Conservation (phyloP, 2,888 invertebrate species). For the Odontothrips loti region DNA sequence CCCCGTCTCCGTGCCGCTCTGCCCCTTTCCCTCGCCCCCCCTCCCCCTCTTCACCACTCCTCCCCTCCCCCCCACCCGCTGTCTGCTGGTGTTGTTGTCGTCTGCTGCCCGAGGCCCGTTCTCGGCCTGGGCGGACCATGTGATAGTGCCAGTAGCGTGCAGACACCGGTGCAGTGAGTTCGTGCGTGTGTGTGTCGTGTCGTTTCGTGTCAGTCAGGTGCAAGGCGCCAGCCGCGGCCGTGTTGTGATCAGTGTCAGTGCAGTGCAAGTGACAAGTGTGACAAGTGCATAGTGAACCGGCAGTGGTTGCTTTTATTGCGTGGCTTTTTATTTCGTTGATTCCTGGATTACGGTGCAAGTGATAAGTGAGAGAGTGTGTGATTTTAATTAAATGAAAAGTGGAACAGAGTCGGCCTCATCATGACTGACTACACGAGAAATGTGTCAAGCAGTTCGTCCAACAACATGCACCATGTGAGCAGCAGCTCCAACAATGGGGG, state of each 20-base stretch:
- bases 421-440: conserved; percentile 16
- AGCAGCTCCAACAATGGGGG: conserved; percentile 10
- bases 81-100: neutral
- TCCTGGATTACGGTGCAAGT: neutral
- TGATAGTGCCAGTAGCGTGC: neutral
- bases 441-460: conserved; percentile 15
- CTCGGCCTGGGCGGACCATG: neutral
- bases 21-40: neutral
- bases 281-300: neutral
- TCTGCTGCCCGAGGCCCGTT: neutral
- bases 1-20: neutral
- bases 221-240: neutral
- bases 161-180: neutral
- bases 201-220: too few species aligned
- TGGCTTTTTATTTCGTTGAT: neutral
- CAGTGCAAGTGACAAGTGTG: neutral
- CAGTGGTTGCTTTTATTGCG: neutral
- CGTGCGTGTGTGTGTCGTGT: neutral
- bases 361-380: too few species aligned
- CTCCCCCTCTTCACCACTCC: neutral
- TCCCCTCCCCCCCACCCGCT: neutral
- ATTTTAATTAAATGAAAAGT: neutral
- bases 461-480: conserved; percentile 18
- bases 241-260: neutral
- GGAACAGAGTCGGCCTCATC: neutral